phyloP scores from a whole-genome alignment of 2,113 vertebrate species.

The Girardinichthys multiradiatus region DNA sequence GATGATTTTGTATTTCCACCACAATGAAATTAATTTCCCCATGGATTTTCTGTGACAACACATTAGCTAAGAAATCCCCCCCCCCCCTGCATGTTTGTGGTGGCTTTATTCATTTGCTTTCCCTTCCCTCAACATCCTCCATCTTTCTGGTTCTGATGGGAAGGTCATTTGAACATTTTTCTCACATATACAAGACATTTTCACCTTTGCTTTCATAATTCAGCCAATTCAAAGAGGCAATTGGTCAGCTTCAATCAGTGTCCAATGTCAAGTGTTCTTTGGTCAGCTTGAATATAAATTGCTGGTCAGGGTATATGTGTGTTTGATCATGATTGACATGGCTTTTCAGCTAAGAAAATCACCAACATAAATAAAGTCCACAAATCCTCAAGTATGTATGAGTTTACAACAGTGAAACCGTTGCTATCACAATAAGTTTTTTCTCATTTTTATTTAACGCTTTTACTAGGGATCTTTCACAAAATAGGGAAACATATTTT shows the following conservation, averaged over 20 bases:
- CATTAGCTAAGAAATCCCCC: constrained; percentile 28
- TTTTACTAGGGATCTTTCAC: constrained; percentile 7
- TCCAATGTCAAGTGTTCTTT: constrained; percentile 56
- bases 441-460: background rate
- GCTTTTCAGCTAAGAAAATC: constrained; percentile 58
- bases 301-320: no score
- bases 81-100: constrained; percentile 22
- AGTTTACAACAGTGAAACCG: constrained; percentile 11
- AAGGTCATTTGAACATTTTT: background rate
- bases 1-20: constrained; percentile 51
- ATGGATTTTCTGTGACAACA: constrained; percentile 52
- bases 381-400: constrained; percentile 46
- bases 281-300: constrained; percentile 57
- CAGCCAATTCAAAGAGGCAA: constrained; percentile 55
- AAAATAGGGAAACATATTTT: constrained; percentile 1
- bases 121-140: background rate
- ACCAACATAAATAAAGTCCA: constrained; percentile 45
- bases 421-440: no score
- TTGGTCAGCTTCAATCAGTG: constrained; percentile 63
- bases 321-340: constrained; percentile 52
- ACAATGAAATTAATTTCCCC: constrained; percentile 49
- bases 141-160: background rate
- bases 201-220: constrained; percentile 28
- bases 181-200: constrained; percentile 1
- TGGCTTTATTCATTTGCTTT: constrained; percentile 23